Evolutionary conservation across 2,113 vertebrate genomes (phyloP).

Genomic region (Arvicanthis niloticus): DNA sequence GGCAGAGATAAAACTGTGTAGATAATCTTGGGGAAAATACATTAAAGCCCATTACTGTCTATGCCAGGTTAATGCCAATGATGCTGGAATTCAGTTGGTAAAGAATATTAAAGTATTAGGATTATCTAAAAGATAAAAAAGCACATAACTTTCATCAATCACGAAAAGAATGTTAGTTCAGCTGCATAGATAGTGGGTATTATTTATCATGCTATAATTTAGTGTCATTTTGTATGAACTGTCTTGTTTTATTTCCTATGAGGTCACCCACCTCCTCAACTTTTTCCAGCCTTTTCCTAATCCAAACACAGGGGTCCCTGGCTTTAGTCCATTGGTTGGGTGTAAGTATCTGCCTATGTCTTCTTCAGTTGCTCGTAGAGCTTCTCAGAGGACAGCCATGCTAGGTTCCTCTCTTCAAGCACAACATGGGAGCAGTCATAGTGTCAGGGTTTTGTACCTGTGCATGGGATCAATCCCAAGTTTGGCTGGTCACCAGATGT

Average conservation of each 20-base stretch:
- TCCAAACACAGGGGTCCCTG: too few species aligned
- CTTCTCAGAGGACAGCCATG: too few species aligned
- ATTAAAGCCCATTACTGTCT: neutral
- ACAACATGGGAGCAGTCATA: too few species aligned
- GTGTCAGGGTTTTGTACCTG: too few species aligned
- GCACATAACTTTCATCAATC: neutral
- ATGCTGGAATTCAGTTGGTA: neutral
- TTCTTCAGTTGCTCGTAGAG: too few species aligned
- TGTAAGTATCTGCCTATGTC: too few species aligned
- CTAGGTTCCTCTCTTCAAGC: too few species aligned
- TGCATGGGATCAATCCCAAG: too few species aligned
- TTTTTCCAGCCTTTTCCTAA: too few species aligned
- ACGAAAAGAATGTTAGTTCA: neutral
- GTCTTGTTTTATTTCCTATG: neutral
- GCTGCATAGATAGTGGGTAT: neutral
- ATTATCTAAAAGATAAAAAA: neutral
- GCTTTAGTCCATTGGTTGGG: too few species aligned
- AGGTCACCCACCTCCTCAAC: too few species aligned
- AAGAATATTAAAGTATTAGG: neutral
- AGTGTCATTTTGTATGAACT: neutral
- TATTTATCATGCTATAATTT: neutral
- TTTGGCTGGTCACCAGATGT: too few species aligned
- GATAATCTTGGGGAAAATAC: neutral
- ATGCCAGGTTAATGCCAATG: neutral
- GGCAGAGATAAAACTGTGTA: neutral